Evolutionary conservation across 2,888 invertebrate species (phyloP).

Genomic region (Tortricodes alternella): DNA sequence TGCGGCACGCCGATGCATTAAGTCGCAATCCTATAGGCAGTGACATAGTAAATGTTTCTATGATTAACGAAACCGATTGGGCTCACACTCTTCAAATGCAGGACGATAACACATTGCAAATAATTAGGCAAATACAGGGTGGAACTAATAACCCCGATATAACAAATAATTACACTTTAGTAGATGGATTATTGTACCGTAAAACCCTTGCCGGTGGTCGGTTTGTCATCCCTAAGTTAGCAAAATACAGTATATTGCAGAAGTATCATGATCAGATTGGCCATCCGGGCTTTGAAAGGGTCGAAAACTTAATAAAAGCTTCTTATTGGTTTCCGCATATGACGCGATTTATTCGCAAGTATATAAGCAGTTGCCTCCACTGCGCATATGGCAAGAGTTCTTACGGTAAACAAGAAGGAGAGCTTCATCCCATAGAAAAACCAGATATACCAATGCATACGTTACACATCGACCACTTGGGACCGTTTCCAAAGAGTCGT

Average conservation of each 20-base stretch:
- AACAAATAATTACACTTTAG: background rate
- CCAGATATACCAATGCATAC: conserved; percentile 4
- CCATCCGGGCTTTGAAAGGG: conserved; percentile 49
- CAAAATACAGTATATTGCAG: conserved; percentile 14
- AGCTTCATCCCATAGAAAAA: conserved; percentile 12
- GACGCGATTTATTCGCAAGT: conserved; percentile 48
- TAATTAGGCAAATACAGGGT: background rate
- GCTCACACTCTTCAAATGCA: background rate
- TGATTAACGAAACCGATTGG: no score
- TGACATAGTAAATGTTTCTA: no score
- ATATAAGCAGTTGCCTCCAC: conserved; percentile 39
- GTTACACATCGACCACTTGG: conserved; percentile 37
- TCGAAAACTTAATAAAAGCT: conserved; percentile 40
- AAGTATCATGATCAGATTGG: conserved; percentile 48
- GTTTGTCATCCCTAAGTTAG: conserved; percentile 27
- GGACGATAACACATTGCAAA: no score
- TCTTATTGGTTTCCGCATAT: conserved; percentile 58
- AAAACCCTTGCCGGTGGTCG: background rate
- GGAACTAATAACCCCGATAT: background rate
- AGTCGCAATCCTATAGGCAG: no score
- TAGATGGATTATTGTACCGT: background rate
- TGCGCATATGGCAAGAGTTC: conserved; percentile 18
- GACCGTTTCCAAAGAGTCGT: conserved; percentile 31
- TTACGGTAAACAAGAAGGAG: conserved; percentile 4
- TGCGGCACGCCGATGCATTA: no score